Evolutionary conservation across 2,113 vertebrate genomes (phyloP).

Genomic region (Macaca fascicularis): T2T-MFA8v1.1 NC_088386.1:127718001-127718500

Average conservation of each 20-base stretch:
- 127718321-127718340: neutral
- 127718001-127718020: conserved; percentile 84
- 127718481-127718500: conserved; percentile 1
- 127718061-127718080: conserved; percentile 83
- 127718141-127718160: conserved; percentile 87
- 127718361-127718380: neutral
- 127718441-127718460: neutral
- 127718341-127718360: neutral
- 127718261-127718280: neutral
- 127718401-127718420: neutral
- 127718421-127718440: neutral
- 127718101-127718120: conserved; percentile 86
- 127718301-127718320: neutral
- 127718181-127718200: conserved; percentile 73
- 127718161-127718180: conserved; percentile 87
- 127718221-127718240: neutral
- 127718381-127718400: neutral
- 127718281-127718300: neutral
- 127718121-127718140: conserved; percentile 90
- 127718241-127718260: neutral
- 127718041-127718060: conserved; percentile 86
- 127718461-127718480: conserved; percentile 17
- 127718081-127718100: conserved; percentile 87
- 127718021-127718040: conserved; percentile 85
- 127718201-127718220: neutral